Base-by-base conservation (phyloP, 2,113 vertebrate genomes). In the Thalassarche chlororhynchos region DNA sequence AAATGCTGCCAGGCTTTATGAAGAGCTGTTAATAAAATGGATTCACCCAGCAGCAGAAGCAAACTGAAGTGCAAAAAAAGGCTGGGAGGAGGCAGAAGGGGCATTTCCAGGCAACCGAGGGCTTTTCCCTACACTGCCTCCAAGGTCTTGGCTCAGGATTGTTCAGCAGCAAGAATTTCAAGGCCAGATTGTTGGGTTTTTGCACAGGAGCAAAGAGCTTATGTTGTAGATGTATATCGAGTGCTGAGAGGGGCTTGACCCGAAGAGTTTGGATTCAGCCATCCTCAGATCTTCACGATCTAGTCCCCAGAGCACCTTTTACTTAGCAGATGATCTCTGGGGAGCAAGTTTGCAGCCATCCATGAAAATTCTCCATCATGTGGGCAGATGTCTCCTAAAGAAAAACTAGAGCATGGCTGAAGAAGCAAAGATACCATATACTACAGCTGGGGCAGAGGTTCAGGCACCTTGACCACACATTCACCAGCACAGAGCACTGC, bases 1-100 rank as follows among this genome's bases (percentile, higher is more conserved):
- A 93, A 88, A 91, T 7, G 38, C 89, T 96, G 95, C 87, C 91
- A 90, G 89, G 42, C 70, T 95, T 91, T 94, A 85, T 62, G 84
- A 90, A 80, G 82, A 91, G 55, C 58, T 91, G 62, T 85, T 95
- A 91, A 96, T 93, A 93, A 95, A 96, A 96, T 85, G 78, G 81
- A 88, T 96, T 96, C 79, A 80, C 49, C 68, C 38, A 1, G 62
- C 58, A 93, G 75, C 49, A 86, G 52, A 76, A 91, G 70, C 17
- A 83, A 93, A 62, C 24, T 1, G 2, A 84, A 82, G 23, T 31
- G 62, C 10, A 3, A 42, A 58, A 77, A 92, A 84, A 32, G 46
- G 3, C 38, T 91, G 46, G 46, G 20, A 74, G 54, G 84, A 87
- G 34, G 66, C 49, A 87, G 89, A 91, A 93, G 28, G 65, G 70